Evolutionary conservation across 2,888 invertebrate species (phyloP).

Genomic region (Drosophila seclusa): DNA sequence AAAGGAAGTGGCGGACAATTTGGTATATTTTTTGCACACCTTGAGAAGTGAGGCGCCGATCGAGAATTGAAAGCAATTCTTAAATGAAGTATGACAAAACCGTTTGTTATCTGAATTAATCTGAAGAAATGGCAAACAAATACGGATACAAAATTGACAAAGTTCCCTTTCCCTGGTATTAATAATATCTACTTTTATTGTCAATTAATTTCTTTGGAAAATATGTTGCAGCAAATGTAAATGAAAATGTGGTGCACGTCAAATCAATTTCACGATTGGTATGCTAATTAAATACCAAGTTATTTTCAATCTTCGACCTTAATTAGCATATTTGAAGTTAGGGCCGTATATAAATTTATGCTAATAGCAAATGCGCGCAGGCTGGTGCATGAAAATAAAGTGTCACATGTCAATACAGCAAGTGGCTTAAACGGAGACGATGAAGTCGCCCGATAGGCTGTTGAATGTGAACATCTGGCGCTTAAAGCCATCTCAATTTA

Average conservation of each 20-base stretch:
- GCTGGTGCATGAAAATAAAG: constrained; percentile 42
- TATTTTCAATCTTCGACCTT: constrained; percentile 20
- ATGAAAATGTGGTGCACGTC: not conserved
- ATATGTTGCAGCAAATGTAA: not conserved
- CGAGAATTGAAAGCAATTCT: not conserved
- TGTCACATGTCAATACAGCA: constrained; percentile 45
- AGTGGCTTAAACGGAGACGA: not conserved
- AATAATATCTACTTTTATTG: not conserved
- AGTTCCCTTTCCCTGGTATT: not conserved
- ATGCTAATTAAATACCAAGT: constrained; percentile 18
- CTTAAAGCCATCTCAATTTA: constrained; percentile 50
- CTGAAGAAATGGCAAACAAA: not conserved
- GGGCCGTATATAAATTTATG: constrained; percentile 36
- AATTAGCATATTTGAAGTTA: constrained; percentile 53
- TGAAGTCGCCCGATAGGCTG: constrained; percentile 27
- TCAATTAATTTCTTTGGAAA: not conserved
- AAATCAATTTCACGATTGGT: constrained; percentile 14
- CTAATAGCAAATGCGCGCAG: constrained; percentile 24
- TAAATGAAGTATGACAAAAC: not conserved
- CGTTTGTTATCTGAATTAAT: not conserved
- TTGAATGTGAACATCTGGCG: constrained; percentile 51
- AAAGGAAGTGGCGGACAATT: not conserved
- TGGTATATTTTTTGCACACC: not conserved
- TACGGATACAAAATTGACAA: not conserved
- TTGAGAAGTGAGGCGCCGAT: not conserved